Percentiles rank a stretch among this genome's conserved stretches.
Conservation (phyloP, 2,797 vertebrate genomes). For the Neosalanx taihuensis region DNA sequence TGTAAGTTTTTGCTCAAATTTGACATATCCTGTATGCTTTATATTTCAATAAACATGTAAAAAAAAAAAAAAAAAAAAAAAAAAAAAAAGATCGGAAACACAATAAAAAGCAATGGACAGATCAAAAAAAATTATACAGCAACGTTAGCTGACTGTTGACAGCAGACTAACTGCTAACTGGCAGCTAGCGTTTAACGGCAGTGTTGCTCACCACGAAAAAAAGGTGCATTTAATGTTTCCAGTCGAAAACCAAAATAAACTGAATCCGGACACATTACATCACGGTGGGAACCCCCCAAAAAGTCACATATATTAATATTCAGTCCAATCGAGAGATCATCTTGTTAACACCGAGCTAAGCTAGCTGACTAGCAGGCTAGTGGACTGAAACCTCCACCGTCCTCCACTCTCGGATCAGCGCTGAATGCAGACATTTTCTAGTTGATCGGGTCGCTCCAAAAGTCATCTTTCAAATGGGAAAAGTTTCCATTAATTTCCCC, state of each 20-base stretch:
- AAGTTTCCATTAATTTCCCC: background rate
- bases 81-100: too few species aligned
- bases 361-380: slow-evolving; percentile 8
- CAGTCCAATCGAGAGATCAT: background rate
- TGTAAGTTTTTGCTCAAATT: too few species aligned
- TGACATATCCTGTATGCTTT: too few species aligned
- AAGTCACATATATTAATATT: background rate
- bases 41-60: too few species aligned
- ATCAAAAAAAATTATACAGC: too few species aligned
- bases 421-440: slow-evolving; percentile 35
- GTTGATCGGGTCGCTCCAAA: slow-evolving; percentile 23
- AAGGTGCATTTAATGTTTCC: background rate
- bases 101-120: too few species aligned
- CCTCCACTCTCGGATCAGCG: slow-evolving; percentile 38
- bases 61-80: too few species aligned
- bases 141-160: slow-evolving; percentile 9
- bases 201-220: background rate
- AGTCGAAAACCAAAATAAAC: background rate
- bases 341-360: slow-evolving; percentile 3
- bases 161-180: slow-evolving; percentile 1
- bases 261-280: too few species aligned
- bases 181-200: slow-evolving; percentile 11
- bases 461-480: background rate
- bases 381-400: slow-evolving; percentile 21
- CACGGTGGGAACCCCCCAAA: background rate